Evolutionary conservation across 2,888 invertebrate genomes (phyloP).

Genomic region (Emmelina monodactyla): DNA sequence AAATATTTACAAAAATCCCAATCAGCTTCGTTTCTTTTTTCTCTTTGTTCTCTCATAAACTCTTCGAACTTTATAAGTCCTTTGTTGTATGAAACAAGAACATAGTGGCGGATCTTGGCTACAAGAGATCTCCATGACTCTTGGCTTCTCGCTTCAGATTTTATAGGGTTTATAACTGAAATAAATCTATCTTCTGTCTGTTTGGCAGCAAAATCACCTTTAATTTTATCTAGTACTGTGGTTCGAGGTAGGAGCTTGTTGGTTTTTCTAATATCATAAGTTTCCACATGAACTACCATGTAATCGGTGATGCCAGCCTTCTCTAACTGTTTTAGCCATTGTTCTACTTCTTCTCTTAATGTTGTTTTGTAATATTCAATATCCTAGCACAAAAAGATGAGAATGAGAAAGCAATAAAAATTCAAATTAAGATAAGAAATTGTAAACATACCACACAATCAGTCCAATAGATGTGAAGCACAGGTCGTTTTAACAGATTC

Average conservation of each 20-base stretch:
- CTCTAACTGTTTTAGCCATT: slow-evolving; percentile 83
- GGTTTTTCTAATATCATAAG: slow-evolving; percentile 88
- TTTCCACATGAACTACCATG: slow-evolving; percentile 93
- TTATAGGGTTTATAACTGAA: slow-evolving; percentile 89
- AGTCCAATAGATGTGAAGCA: slow-evolving; percentile 94
- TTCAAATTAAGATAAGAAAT: background rate
- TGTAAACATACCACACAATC: slow-evolving; percentile 82
- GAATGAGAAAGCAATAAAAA: background rate
- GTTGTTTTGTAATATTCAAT: slow-evolving; percentile 88
- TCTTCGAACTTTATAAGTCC: slow-evolving; percentile 89
- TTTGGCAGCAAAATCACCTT: slow-evolving; percentile 91
- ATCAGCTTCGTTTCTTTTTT: slow-evolving; percentile 85
- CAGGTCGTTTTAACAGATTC: slow-evolving; percentile 85
- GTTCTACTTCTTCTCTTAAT: slow-evolving; percentile 88
- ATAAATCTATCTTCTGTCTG: slow-evolving; percentile 84
- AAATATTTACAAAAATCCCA: slow-evolving; percentile 98
- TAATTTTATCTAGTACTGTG: slow-evolving; percentile 93
- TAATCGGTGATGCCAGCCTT: slow-evolving; percentile 84
- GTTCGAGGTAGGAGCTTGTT: slow-evolving; percentile 91
- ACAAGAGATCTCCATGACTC: slow-evolving; percentile 91
- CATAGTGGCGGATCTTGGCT: slow-evolving; percentile 80
- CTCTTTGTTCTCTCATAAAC: slow-evolving; percentile 86
- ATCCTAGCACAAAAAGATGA: slow-evolving; percentile 70
- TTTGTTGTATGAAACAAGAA: slow-evolving; percentile 86
- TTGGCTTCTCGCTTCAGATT: slow-evolving; percentile 86